These are phyloP conservation scores for Sialis fuliginosa DNA, from an alignment of 2,888 invertebrate genomes.

Conservation along the genomic window DNA sequence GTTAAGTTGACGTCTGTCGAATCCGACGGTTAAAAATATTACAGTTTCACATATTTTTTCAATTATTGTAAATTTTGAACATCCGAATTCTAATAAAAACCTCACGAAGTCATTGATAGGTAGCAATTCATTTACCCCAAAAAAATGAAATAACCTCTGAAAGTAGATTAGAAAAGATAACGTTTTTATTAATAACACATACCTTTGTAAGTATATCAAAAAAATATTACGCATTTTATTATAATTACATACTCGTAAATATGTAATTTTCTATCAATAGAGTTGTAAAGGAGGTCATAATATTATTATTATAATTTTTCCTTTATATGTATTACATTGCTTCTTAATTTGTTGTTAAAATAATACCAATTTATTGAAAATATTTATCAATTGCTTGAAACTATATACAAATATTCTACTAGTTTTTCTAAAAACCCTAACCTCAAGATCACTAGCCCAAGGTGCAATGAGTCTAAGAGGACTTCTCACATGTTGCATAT, in stretches of 20 bases:
- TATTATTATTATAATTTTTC: no score
- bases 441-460: slow-evolving; percentile 38
- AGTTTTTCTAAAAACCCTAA: slow-evolving; percentile 17
- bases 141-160: slow-evolving; percentile 38
- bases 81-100: slow-evolving; percentile 42
- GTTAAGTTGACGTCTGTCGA: slow-evolving; percentile 49
- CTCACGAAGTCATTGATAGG: slow-evolving; percentile 44
- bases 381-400: no score
- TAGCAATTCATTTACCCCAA: slow-evolving; percentile 56
- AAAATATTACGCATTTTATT: no score
- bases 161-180: slow-evolving; percentile 12
- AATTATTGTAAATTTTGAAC: slow-evolving; percentile 35
- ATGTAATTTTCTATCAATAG: no score
- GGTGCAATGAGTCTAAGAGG: slow-evolving; percentile 51
- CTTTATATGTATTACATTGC: no score
- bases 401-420: no score
- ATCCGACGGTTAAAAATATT: slow-evolving; percentile 55
- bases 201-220: no score
- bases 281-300: no score
- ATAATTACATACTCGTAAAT: no score
- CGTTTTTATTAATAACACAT: no score
- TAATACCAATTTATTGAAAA: no score
- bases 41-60: slow-evolving; percentile 52
- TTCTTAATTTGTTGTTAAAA: no score
- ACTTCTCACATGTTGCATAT: slow-evolving; percentile 43